These are phyloP conservation scores for Drosophila bipectinata DNA, from an alignment of 1,140 invertebrate genomes.

Conservation along the genomic window DNA sequence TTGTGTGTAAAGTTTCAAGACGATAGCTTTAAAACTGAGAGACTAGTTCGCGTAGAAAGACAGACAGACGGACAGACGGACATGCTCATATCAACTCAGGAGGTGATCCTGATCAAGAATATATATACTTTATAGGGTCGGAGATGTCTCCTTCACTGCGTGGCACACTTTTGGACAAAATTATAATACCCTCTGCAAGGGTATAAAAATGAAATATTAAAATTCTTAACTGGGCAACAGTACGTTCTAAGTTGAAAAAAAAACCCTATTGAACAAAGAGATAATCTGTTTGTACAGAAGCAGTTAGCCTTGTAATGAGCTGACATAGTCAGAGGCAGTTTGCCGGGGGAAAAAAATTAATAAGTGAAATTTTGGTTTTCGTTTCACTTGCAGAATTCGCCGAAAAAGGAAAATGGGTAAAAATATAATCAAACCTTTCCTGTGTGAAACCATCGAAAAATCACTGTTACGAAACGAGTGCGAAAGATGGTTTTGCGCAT, in stretches of 20 bases:
- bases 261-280: constrained; percentile 6
- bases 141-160: too few relatives aligned
- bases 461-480: constrained; percentile 3
- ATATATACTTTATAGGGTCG: too few relatives aligned
- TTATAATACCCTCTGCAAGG: too few relatives aligned
- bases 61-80: too few relatives aligned
- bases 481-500: constrained; percentile 18
- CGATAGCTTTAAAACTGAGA: too few relatives aligned
- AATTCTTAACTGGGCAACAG: constrained; percentile 6
- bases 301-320: constrained; percentile 1
- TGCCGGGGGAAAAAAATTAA: not conserved
- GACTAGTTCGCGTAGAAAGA: too few relatives aligned
- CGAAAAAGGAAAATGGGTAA: constrained; percentile 7
- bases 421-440: constrained; percentile 22
- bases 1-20: too few relatives aligned
- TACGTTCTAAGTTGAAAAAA: constrained; percentile 9
- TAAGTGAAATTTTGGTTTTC: constrained; percentile 15
- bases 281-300: constrained; percentile 9
- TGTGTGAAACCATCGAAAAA: constrained; percentile 12
- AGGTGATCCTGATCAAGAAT: too few relatives aligned
- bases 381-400: constrained; percentile 10
- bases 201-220: not conserved
- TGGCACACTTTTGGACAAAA: too few relatives aligned
- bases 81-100: too few relatives aligned
- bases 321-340: not conserved